These are phyloP conservation scores for Ceratitis capitata DNA, from an alignment of 1,140 invertebrate genomes.

Conservation along the genomic window DNA sequence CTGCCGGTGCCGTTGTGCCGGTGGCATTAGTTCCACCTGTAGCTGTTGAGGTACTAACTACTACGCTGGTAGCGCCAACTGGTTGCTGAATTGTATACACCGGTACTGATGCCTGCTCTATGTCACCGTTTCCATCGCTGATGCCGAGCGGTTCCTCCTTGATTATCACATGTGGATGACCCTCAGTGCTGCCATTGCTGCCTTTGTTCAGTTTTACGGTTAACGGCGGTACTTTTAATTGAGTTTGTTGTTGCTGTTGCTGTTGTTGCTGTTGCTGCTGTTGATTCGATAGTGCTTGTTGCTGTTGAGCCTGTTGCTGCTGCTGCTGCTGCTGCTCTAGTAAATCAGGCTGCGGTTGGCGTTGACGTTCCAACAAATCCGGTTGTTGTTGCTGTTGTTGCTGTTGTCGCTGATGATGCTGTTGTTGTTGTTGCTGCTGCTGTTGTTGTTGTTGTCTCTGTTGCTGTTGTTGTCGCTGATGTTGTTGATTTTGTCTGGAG, in stretches of 20 bases:
- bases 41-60: slow-evolving; percentile 53
- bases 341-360: slow-evolving; percentile 28
- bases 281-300: slow-evolving; percentile 43
- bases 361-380: background rate
- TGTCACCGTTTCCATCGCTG: slow-evolving; percentile 56
- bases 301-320: slow-evolving; percentile 49
- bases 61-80: slow-evolving; percentile 51
- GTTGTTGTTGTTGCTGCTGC: slow-evolving; percentile 46
- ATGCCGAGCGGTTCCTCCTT: slow-evolving; percentile 59
- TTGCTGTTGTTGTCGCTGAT: slow-evolving; percentile 50
- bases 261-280: background rate
- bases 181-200: slow-evolving; percentile 53
- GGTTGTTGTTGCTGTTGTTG: slow-evolving; percentile 40
- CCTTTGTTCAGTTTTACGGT: slow-evolving; percentile 61
- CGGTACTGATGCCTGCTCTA: slow-evolving; percentile 54
- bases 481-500: slow-evolving; percentile 48
- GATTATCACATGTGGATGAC: slow-evolving; percentile 62
- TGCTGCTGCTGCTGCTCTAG: slow-evolving; percentile 49
- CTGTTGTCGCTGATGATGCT: slow-evolving; percentile 48
- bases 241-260: slow-evolving; percentile 29
- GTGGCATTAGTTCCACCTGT: slow-evolving; percentile 43
- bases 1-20: slow-evolving; percentile 1
- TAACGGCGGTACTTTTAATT: slow-evolving; percentile 58
- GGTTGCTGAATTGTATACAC: slow-evolving; percentile 63
- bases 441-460: slow-evolving; percentile 48